Base-by-base conservation (phyloP, 2,888 invertebrate genomes). In the Synanthedon vespiformis region DNA sequence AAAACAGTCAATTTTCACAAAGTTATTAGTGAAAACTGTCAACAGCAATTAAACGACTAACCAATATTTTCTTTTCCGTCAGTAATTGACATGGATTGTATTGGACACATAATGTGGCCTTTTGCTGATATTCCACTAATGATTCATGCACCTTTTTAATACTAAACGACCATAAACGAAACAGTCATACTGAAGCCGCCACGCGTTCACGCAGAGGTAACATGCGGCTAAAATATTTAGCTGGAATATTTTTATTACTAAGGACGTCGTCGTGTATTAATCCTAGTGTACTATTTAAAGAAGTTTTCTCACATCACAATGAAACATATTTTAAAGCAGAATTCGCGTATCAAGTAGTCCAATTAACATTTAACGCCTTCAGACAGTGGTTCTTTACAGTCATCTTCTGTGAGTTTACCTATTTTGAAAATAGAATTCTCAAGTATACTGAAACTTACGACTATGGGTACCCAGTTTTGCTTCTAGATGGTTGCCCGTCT, bases 401-500 rank as follows among this genome's bases (percentile, higher is more conserved):
- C 41, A 82, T 82, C 3, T 84, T 83, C 56, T 86, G 86, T 56
- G 80, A 87, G 16, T 86, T 85, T 58, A 83, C 85, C 5, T 84
- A 84, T 57, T 84, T 86, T 52, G 87, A 87, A 54, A 87, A 84
- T 58, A 74, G 79, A 58, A 79, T 87, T 40, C 62, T 87, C 8
- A 82, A 81, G 61, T 80, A 80, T 56, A 82, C 77, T 0, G 84
- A 86, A 60, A 82, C 70, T 51, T 76, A 68, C 55, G 77, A 69
- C 3, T 58, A 76, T 54, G 84, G 84, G 40, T 81, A 84, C 55
- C 81, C 86, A 49, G 80, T 85, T 10, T 61, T 85, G 61, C 74
- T 86, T 5, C 55, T 86, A n/a, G 80, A 76, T 54, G 78, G 82
- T 2, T 86, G 86, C 57, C 79, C 80, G 1, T 58, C 66, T 49